Base-by-base conservation (phyloP, 2,113 vertebrate genomes). In the Rana temporaria region DNA sequence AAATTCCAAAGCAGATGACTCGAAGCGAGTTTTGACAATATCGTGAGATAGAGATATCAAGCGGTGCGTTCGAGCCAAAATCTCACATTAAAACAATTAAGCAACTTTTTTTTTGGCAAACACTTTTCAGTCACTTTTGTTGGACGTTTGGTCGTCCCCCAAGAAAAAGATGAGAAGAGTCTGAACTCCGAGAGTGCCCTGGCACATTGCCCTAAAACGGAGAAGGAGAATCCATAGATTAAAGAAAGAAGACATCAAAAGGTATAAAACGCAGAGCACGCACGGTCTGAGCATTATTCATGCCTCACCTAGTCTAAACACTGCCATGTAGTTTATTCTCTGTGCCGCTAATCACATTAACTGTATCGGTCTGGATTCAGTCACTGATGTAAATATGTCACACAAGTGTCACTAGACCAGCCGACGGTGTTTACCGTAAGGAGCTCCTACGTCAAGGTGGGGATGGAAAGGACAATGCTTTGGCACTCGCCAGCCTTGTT, bases 381-480 rank as follows among this genome's bases (percentile, higher is more conserved):
- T 78, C 75, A 78, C 22, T 24, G 24, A 3, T 65, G 24, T 78
- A 65, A 76, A 76, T 63, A 76, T 65, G 75, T 78, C 62, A 66
- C 48, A 30, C 22, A 15, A 4, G 30, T 34, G 55, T 19, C n/a
- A 76, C 62, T 76, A 14, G 32, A 66, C 30, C 34, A 48, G 2
- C 4, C 16, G 57, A 8, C 4, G 3, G 30, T 64, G 74, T 78
- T 55, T 78, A 78, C 30, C 12, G 22, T 55, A 52, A 55, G 24
- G 75, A 66, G 32, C 22, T 34, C 18, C 8, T 53, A 52, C 75
- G 32, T 15, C 34, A 34, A 67, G 12, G 30, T 62, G 59, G 42
- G 42, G 38, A 18, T 15, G 24, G 26, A 32, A 30, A 66, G 30
- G 12, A 34, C 6, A 11, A 1, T 26, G 12, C 14, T 63, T n/a